Base-by-base conservation (phyloP, 2,888 invertebrate genomes). In the Halictus quadricinctus region DNA sequence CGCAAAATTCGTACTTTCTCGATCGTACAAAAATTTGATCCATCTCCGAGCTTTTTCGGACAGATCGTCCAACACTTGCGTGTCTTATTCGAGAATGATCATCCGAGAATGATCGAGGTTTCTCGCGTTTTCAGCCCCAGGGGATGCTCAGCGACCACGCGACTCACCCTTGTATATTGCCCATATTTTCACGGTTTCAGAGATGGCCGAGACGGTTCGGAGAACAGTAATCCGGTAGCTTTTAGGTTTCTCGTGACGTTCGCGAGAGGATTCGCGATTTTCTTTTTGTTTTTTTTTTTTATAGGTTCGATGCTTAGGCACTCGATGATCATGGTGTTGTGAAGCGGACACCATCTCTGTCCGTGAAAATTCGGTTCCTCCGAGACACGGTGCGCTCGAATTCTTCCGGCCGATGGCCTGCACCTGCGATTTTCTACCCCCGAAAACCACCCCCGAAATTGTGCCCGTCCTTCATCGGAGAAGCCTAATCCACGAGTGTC, bases 61-160 rank as follows among this genome's bases (percentile, higher is more conserved):
- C 7, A n/a, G 82, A 54, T 72, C 41, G 72, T 36, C 54, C 25
- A n/a, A 69, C 48, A 29, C 48, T 21, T 10, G 70, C 50, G 46
- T 46, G 74, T 58, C 29, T 70, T 36, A 78, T 69, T 43, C 66
- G 48, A 76, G 69, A 84, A 76, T 70, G 76, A 74, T 64, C 58
- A 10, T 60, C 36, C 58, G 48, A 75, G 69, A 85, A 76, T 73
- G 76, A 72, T 73, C 81, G 46, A 83, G 86, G 86, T 90, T 90
- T 91, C 89, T 90, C 91, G 88, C 85, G 87, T 90, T 92, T 90
- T 90, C 91, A 91, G 90, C 91, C 88, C 85, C 88, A 84, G 88
- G 64, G 83, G 86, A 89, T 82, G 87, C 84, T 89, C 88, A 87
- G 80, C 48, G 79, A 72, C 29, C 70, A 66, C 83, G 80, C 79